phyloP scores from a whole-genome alignment of 2,888 invertebrate species.

The Tenthredo livida region DNA sequence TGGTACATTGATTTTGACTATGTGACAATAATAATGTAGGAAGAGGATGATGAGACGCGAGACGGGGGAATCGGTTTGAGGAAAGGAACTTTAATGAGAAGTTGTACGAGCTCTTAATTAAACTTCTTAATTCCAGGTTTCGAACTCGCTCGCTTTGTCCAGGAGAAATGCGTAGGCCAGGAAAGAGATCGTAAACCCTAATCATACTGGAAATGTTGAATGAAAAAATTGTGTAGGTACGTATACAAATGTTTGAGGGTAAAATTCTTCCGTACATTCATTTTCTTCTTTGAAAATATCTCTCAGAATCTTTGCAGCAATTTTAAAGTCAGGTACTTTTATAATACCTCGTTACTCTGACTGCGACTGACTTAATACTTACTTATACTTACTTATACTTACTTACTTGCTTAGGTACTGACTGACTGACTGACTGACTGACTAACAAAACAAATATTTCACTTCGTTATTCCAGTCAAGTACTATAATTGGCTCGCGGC shows the following conservation, averaged over 20 bases:
- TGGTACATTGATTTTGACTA: too few relatives aligned
- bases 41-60: neutral
- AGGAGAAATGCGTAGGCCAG: neutral
- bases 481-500: slow-evolving; percentile 7
- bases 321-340: neutral
- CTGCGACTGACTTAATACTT: neutral
- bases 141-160: neutral
- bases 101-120: slow-evolving; percentile 69
- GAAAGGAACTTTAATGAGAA: slow-evolving; percentile 59
- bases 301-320: neutral
- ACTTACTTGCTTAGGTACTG: neutral
- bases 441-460: neutral
- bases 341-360: slow-evolving; percentile 3
- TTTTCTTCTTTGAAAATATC: neutral
- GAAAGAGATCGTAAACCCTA: neutral
- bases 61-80: neutral
- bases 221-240: neutral
- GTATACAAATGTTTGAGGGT: neutral
- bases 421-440: neutral
- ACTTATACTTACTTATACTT: neutral
- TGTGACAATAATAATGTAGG: neutral
- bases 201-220: slow-evolving; percentile 11
- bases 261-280: neutral
- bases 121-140: slow-evolving; percentile 66
- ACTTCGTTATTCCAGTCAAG: neutral